Conservation (phyloP, 2,888 invertebrate species). For the Eupithecia insigniata region DNA sequence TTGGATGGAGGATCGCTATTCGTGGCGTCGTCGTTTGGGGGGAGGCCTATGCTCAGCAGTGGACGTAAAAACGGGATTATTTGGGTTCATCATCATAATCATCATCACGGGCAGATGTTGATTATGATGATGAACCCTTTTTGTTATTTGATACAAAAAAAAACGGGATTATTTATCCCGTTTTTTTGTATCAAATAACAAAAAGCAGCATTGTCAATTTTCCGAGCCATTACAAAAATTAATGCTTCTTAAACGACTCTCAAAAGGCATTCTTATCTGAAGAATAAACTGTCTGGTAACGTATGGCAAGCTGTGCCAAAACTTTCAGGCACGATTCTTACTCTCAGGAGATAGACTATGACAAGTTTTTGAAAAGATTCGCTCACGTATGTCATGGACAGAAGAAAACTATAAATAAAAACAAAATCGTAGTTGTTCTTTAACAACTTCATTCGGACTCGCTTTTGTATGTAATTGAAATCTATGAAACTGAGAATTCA, state of each 20-base stretch:
- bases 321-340: constrained; percentile 45
- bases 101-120: too few relatives aligned
- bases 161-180: too few relatives aligned
- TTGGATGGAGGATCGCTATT: too few relatives aligned
- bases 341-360: not conserved
- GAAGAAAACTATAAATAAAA: not conserved
- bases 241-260: constrained; percentile 45
- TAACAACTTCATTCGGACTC: not conserved
- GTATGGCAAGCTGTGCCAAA: constrained; percentile 40
- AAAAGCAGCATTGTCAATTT: constrained; percentile 24
- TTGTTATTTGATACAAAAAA: too few relatives aligned
- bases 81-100: too few relatives aligned
- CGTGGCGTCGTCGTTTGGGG: too few relatives aligned
- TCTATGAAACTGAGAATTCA: not conserved
- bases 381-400: not conserved
- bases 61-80: too few relatives aligned
- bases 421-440: not conserved
- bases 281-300: constrained; percentile 41
- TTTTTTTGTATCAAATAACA: constrained; percentile 1
- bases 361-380: not conserved
- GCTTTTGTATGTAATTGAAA: not conserved
- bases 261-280: constrained; percentile 40
- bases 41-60: too few relatives aligned
- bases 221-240: constrained; percentile 25
- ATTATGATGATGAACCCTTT: too few relatives aligned